Evolutionary conservation across 2,888 invertebrate species (phyloP).

Genomic region (Octodonta nipae): DNA sequence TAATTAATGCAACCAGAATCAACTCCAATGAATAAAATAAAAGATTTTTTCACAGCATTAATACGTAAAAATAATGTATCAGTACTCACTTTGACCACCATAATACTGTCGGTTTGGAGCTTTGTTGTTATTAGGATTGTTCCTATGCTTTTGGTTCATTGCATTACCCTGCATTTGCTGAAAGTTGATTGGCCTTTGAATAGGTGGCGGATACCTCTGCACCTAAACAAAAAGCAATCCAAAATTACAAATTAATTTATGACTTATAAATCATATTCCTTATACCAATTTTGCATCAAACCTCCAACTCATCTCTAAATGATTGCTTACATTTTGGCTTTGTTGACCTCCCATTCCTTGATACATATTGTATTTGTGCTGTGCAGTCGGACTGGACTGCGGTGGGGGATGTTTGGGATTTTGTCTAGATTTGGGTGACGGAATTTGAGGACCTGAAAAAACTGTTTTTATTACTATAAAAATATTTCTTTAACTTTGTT

Average conservation of each 20-base stretch:
- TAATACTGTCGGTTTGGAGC: constrained; percentile 40
- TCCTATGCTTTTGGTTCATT: constrained; percentile 31
- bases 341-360: constrained; percentile 39
- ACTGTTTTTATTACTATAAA: too few species aligned
- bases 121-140: constrained; percentile 30
- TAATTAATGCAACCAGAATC: too few species aligned
- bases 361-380: constrained; percentile 43
- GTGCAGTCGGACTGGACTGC: constrained; percentile 41
- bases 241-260: neutral
- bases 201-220: constrained; percentile 39
- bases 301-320: too few species aligned
- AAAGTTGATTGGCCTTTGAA: constrained; percentile 40
- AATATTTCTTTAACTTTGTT: too few species aligned
- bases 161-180: constrained; percentile 35
- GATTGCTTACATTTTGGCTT: constrained; percentile 27
- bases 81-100: constrained; percentile 38
- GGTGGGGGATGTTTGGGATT: constrained; percentile 42
- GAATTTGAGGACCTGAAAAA: constrained; percentile 40
- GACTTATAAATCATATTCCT: neutral
- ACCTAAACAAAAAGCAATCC: constrained; percentile 17
- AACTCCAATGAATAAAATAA: too few species aligned
- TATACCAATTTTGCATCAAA: too few species aligned
- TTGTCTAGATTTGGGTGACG: constrained; percentile 44
- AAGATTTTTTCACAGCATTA: too few species aligned
- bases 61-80: too few species aligned